phyloP scores from a whole-genome alignment of 2,113 vertebrate genomes.

The Pelobates fuscus region DNA sequence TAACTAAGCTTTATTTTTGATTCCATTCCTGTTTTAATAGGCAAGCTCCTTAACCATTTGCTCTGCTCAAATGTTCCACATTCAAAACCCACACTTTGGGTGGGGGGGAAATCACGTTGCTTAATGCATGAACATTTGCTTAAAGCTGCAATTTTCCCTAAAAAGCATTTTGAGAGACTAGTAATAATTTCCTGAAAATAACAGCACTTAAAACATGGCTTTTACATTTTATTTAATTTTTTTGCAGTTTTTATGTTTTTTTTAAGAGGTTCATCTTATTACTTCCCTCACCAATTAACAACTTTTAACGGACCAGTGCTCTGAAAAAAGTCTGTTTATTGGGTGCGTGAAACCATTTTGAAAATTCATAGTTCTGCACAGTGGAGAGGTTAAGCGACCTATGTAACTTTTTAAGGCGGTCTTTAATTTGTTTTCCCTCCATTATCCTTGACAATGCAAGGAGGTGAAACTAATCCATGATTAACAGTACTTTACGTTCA shows the following conservation, averaged over 20 bases:
- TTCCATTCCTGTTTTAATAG: no score
- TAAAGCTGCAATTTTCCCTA: slow-evolving; percentile 35
- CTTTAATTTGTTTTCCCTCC: neutral
- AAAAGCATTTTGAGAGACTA: slow-evolving; percentile 31
- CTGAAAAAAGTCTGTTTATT: neutral
- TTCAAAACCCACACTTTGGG: neutral
- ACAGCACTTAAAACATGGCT: slow-evolving; percentile 37
- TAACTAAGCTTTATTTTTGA: neutral
- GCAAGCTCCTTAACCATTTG: no score
- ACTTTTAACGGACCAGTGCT: slow-evolving; percentile 38
- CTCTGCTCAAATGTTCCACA: slow-evolving; percentile 2
- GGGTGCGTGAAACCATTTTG: neutral
- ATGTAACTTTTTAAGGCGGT: neutral
- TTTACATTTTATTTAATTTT: slow-evolving; percentile 3
- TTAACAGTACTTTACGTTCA: neutral
- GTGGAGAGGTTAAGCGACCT: neutral
- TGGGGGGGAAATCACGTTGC: neutral
- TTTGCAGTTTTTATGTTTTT: slow-evolving; percentile 5
- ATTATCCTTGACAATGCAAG: neutral
- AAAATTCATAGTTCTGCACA: neutral
- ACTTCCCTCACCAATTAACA: slow-evolving; percentile 21
- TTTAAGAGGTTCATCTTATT: slow-evolving; percentile 18
- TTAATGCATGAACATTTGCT: slow-evolving; percentile 14
- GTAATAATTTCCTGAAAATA: slow-evolving; percentile 15
- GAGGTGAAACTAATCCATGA: neutral